phyloP scores from a whole-genome alignment of 2,888 invertebrate species.

The Microdon myrmicae region DNA sequence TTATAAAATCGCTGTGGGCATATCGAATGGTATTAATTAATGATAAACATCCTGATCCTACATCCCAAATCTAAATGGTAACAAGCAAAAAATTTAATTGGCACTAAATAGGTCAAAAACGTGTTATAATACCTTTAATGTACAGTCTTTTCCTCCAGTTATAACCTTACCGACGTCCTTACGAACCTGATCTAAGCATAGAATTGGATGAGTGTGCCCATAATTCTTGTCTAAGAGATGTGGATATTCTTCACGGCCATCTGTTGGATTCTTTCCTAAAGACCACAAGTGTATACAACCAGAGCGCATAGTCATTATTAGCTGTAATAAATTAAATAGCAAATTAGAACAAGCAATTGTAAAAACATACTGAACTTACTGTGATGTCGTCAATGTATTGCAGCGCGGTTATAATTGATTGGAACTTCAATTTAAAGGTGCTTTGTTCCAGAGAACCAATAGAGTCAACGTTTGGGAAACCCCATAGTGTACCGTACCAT shows the following conservation, averaged over 20 bases:
- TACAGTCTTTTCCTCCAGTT: constrained; percentile 60
- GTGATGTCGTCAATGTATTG: constrained; percentile 59
- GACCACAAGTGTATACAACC: constrained; percentile 64
- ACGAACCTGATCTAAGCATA: constrained; percentile 58
- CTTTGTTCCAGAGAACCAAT: constrained; percentile 53
- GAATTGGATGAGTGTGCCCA: constrained; percentile 61
- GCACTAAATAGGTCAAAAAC: neutral
- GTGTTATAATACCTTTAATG: constrained; percentile 58
- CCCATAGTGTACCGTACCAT: constrained; percentile 64
- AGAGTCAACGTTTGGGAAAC: constrained; percentile 57
- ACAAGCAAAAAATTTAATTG: neutral
- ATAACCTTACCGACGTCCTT: constrained; percentile 56
- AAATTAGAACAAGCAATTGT: constrained; percentile 4
- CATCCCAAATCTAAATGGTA: constrained; percentile 61
- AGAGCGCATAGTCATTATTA: constrained; percentile 59
- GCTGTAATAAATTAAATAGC: constrained; percentile 32
- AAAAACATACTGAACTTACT: constrained; percentile 47
- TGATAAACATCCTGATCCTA: constrained; percentile 60
- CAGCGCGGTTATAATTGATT: constrained; percentile 59
- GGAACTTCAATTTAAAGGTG: constrained; percentile 58
- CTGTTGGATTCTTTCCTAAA: constrained; percentile 61
- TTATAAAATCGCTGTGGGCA: constrained; percentile 58
- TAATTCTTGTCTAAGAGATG: constrained; percentile 60
- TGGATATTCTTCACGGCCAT: constrained; percentile 56
- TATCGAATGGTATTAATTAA: constrained; percentile 52